Evolutionary conservation across 2,113 vertebrate genomes (phyloP), one percentile per base, ranked within the genome.

Genomic region (Pristiophorus japonicus): DNA sequence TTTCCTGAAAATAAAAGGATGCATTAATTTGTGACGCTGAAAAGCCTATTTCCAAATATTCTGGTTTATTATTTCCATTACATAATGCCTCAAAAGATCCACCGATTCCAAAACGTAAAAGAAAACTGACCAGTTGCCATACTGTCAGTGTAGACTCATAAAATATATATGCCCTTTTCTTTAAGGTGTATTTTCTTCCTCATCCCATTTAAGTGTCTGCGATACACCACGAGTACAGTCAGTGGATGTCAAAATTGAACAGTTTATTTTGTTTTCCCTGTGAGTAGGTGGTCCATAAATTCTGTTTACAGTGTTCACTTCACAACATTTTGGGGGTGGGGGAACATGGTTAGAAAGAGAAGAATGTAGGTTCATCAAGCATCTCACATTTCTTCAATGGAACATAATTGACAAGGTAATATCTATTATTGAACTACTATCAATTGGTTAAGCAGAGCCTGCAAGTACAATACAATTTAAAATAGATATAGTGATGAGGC

Each of bases 361-460:
- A 59, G 38, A 70, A 51, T 51, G 66, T 30, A 94, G 24, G 11
- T 67, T 45, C 73, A 73, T 10, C 45, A 51, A 27, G 5, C 24
- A 70, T 18, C 45, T 70, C 92, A 70, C 65, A 73, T 51, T 70
- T 67, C 66, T 94, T 73, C 93, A 51, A 70, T 70, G 91, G 91
- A 94, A 67, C 7, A 45, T 42, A 47, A 73, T 6, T 8, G 67
- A 67, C 65, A 45, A 70, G 45, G 38, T 73, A 70, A 51, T 94
- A 73, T 38, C 42, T 51, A 70, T 47, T 94, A 66, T 12, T 65
- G 20, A 94, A 27, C 73, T 51, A 27, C 66, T 70, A 51, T 51
- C 66, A 70, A 94, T 20, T 94, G 42, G 22, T 47, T 66, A 94
- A 94, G 10, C 27, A 94, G 11, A 70, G 27, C 65, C 45, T 30